Evolutionary conservation across 1,140 invertebrate genomes (phyloP).

Genomic region (Drosophila mayri): DNA sequence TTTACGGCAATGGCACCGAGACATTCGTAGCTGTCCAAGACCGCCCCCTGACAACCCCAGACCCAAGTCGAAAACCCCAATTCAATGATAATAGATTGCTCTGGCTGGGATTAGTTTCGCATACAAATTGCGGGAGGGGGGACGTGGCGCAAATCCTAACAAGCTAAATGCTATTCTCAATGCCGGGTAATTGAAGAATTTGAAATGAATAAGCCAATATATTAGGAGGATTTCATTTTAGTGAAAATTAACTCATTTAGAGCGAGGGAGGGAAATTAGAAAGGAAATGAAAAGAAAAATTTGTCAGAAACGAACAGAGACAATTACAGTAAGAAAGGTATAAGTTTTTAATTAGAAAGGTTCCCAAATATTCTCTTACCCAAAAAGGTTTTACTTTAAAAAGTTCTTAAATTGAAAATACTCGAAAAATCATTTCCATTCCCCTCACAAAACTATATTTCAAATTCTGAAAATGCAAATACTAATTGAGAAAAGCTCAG

Average conservation of each 20-base stretch:
- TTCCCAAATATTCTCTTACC: no score
- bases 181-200: conserved; percentile 48
- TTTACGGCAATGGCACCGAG: conserved; percentile 45
- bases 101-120: conserved; percentile 62
- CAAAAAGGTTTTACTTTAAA: background rate
- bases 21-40: conserved; percentile 11
- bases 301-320: background rate
- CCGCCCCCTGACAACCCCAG: background rate
- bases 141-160: conserved; percentile 44
- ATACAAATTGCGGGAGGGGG: conserved; percentile 63
- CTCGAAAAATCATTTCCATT: background rate
- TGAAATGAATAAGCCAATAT: conserved; percentile 39
- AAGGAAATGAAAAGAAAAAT: background rate
- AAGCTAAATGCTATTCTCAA: conserved; percentile 57
- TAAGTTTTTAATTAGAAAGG: no score
- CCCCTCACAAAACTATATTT: background rate
- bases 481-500: background rate
- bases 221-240: conserved; percentile 1
- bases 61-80: conserved; percentile 23
- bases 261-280: background rate
- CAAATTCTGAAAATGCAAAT: background rate
- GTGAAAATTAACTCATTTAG: conserved; percentile 11
- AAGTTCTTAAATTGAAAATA: background rate
- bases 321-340: no score
- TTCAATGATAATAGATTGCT: conserved; percentile 67